These are phyloP conservation scores for Peromyscus attwateri DNA, from an alignment of 2,797 vertebrate genomes.

Conservation along the genomic window DNA sequence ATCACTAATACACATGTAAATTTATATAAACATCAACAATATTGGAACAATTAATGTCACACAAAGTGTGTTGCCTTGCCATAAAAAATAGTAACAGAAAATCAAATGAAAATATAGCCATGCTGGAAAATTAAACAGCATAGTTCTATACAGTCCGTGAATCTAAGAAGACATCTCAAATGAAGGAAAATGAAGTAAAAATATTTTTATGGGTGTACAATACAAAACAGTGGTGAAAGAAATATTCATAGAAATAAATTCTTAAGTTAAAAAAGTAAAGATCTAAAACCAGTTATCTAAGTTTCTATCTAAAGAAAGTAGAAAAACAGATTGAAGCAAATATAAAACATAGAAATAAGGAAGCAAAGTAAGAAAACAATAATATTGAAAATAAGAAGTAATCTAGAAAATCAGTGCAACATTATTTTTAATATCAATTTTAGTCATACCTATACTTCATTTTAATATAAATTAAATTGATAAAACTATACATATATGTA, in stretches of 20 bases:
- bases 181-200: conserved; percentile 22
- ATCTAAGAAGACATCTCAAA: neutral
- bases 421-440: neutral
- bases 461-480: conserved; percentile 21
- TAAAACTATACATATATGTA: neutral
- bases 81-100: conserved; percentile 52
- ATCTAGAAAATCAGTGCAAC: neutral
- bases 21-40: neutral
- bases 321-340: conserved; percentile 3
- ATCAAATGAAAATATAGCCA: neutral
- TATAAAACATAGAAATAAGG: neutral
- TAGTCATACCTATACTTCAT: neutral
- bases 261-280: neutral
- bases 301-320: neutral
- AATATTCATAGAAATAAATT: conserved; percentile 32
- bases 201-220: neutral
- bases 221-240: neutral
- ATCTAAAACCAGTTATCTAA: neutral
- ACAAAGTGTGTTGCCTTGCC: neutral
- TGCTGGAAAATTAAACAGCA: neutral
- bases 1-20: neutral
- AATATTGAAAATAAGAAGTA: neutral
- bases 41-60: neutral
- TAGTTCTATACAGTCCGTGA: conserved; percentile 3
- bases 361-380: neutral